Percentiles rank a stretch among this genome's conserved stretches.
phyloP scores from a whole-genome alignment of 2,888 invertebrate species.

The Cacoxenus indagator region DNA sequence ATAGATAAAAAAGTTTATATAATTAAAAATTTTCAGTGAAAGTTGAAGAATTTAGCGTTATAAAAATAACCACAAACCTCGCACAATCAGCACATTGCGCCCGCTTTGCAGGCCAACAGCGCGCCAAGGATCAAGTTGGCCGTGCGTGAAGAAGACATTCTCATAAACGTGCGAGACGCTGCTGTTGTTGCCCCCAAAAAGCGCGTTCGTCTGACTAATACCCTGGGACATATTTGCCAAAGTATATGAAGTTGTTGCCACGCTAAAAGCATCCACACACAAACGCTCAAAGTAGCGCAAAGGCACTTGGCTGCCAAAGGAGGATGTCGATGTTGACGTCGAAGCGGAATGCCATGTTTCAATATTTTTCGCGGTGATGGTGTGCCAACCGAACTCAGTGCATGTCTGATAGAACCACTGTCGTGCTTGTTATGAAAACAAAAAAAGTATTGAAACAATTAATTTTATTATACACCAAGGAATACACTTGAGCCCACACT shows the following conservation, averaged over 20 bases:
- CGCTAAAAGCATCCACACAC: conserved; percentile 55
- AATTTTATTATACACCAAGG: neutral
- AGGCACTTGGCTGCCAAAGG: conserved; percentile 55
- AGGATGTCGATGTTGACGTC: neutral
- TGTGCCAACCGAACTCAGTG: conserved; percentile 87
- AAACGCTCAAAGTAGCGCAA: conserved; percentile 55
- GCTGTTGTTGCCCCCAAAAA: conserved; percentile 45
- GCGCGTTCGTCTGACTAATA: conserved; percentile 44
- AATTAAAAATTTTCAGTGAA: neutral
- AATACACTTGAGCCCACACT: conserved; percentile 27
- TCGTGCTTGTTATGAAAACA: conserved; percentile 56
- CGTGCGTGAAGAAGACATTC: conserved; percentile 73
- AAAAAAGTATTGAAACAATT: neutral
- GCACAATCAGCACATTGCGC: conserved; percentile 51
- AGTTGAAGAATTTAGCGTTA: neutral
- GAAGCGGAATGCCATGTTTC: neutral
- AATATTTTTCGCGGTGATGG: conserved; percentile 74
- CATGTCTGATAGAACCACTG: conserved; percentile 87
- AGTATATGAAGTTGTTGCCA: conserved; percentile 24
- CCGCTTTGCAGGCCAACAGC: conserved; percentile 70
- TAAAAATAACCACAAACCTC: conserved; percentile 43
- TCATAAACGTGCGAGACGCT: conserved; percentile 18
- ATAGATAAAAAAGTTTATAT: conserved; percentile 8
- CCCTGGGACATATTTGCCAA: conserved; percentile 37
- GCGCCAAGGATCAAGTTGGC: conserved; percentile 74